phyloP scores from a whole-genome alignment of 35 echinoderm and acorn worm species.

The Ophioderma brevispina region DNA sequence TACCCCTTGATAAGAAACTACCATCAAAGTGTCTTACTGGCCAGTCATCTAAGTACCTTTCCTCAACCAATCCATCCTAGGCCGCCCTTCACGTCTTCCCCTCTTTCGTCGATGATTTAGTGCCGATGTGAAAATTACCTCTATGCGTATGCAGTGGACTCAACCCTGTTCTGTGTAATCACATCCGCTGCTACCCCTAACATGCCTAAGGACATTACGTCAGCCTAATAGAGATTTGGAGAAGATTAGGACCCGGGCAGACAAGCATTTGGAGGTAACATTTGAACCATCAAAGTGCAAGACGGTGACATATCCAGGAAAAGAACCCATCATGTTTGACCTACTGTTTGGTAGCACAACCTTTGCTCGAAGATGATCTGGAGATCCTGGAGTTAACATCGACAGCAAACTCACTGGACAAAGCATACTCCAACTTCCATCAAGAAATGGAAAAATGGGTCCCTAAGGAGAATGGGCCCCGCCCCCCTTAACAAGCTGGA shows the following conservation, averaged over 20 bases:
- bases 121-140: background rate
- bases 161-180: background rate
- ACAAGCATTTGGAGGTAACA: background rate
- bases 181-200: background rate
- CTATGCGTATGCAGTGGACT: background rate
- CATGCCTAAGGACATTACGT: background rate
- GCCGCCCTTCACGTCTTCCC: background rate
- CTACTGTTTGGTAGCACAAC: too few species aligned
- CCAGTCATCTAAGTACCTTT: background rate
- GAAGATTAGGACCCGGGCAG: background rate
- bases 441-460: too few species aligned
- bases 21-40: background rate
- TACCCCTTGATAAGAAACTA: background rate
- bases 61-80: background rate
- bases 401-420: too few species aligned
- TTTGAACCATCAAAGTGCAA: constrained; percentile 1
- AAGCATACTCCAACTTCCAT: too few species aligned
- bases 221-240: background rate
- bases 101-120: background rate
- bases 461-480: too few species aligned
- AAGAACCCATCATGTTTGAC: background rate
- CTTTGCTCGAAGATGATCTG: too few species aligned
- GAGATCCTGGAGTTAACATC: too few species aligned
- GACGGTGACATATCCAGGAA: background rate
- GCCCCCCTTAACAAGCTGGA: too few species aligned